Percentiles rank a stretch among this genome's conserved stretches.
Conservation (phyloP, 2,888 invertebrate species). For the Idaea aversata region DNA sequence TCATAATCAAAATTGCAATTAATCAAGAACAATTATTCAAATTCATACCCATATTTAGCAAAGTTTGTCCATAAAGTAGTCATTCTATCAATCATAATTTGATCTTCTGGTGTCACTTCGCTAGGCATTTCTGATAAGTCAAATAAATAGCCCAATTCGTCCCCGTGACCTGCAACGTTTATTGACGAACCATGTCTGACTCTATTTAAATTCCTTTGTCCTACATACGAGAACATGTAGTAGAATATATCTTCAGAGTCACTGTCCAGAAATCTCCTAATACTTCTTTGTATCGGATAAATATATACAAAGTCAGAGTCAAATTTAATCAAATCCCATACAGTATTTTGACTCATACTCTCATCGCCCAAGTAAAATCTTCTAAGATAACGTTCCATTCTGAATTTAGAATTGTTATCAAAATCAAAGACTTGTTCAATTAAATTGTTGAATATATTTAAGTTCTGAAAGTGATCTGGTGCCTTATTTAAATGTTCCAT, state of each 20-base stretch:
- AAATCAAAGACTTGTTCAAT: constrained; percentile 27
- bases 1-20: not conserved
- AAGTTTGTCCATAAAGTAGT: constrained; percentile 45
- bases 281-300: constrained; percentile 35
- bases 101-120: constrained; percentile 31
- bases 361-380: constrained; percentile 39
- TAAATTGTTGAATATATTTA: constrained; percentile 14
- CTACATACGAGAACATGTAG: constrained; percentile 42
- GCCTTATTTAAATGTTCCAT: constrained; percentile 5
- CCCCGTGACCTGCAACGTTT: constrained; percentile 39
- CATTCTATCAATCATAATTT: constrained; percentile 35
- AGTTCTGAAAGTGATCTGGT: constrained; percentile 22
- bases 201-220: constrained; percentile 34
- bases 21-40: not conserved
- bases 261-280: constrained; percentile 31
- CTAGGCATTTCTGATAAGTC: constrained; percentile 22
- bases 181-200: constrained; percentile 25
- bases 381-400: constrained; percentile 25
- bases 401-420: constrained; percentile 22
- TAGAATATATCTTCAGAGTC: constrained; percentile 32
- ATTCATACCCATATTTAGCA: constrained; percentile 39
- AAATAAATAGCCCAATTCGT: constrained; percentile 46
- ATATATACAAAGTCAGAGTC: constrained; percentile 37
- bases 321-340: constrained; percentile 32
- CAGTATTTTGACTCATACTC: constrained; percentile 18